Conservation (phyloP, 2,797 vertebrate species). For the Silurus lanzhouensis region DNA sequence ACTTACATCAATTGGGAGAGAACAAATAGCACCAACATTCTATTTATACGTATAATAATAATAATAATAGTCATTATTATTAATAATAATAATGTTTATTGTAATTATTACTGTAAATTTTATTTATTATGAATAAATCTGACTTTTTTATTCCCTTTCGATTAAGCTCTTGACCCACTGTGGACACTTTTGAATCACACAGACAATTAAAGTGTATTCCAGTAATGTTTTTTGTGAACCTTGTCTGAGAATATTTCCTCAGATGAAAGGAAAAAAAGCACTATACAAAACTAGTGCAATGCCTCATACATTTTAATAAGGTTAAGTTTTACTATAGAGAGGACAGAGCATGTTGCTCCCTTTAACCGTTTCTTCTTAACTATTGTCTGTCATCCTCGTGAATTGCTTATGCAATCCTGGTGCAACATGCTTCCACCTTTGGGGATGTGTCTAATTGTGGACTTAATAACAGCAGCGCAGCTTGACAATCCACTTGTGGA, state of each 20-base stretch:
- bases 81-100: slow-evolving; percentile 39
- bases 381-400: slow-evolving; percentile 55
- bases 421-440: slow-evolving; percentile 63
- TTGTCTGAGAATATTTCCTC: background rate
- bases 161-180: background rate
- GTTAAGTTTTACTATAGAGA: background rate
- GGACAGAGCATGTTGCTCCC: background rate
- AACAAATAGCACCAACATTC: slow-evolving; percentile 46
- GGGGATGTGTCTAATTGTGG: slow-evolving; percentile 74
- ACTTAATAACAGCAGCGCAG: slow-evolving; percentile 70
- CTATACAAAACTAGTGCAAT: background rate
- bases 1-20: slow-evolving; percentile 36
- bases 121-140: background rate
- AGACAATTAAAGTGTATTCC: background rate
- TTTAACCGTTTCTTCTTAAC: slow-evolving; percentile 24
- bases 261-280: background rate
- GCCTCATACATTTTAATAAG: background rate
- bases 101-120: background rate
- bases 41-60: background rate
- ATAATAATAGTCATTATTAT: background rate
- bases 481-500: slow-evolving; percentile 62
- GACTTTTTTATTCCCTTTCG: background rate
- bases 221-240: background rate
- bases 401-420: slow-evolving; percentile 70
- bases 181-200: background rate